Base-by-base conservation (phyloP, 1,140 invertebrate species). In the Brachystomella parvula region DNA sequence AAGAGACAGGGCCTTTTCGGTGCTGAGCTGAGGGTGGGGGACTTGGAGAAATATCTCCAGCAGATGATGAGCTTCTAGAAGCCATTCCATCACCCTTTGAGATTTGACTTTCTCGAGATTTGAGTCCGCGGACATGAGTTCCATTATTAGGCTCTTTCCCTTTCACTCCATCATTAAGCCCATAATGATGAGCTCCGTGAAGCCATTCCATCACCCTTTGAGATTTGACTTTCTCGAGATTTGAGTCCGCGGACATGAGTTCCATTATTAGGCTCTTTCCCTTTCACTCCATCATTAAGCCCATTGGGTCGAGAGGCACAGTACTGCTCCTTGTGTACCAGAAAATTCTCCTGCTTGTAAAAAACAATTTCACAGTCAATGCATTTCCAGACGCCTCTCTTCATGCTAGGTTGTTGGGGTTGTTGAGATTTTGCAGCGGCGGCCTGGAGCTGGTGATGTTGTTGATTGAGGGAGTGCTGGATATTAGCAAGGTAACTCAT, bases 301-400 rank as follows among this genome's bases (percentile, higher is more conserved):
- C 35, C 35, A 19, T 6, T 9, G 6, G 35, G 19, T 39, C 35
- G 6, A 19, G 89, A 87, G 12, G 92, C 91, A 78, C 94, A 97
- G 76, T 97, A 97, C 74, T 94, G 89, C 72, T 90, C 87, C 76
- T 96, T 97, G 76, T 97, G 94, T 1, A 93, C 87, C 21, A 94
- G 79, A 74, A 92, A 96, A 75, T 95, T 97, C 76, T 98, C 94
- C 73, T 92, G 88, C 71, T 93, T 92, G 78, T 92, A 96, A 75
- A 98, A 98, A 0, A 95, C 92, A 63, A 98, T 98, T 76, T 96
- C 96, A 80, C 94, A 97, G 73, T 96, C 93, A 74, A 90, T 87
- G 79, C 94, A 97, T 77, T 92, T 94, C 28, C 86, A 92, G 0
- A 89, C 87, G 15, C 87, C 88, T 77, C 89, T 85, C 77, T 78